Percentiles rank a stretch among this genome's conserved stretches.
Conservation (phyloP, 92 coral and sea anemone genomes). For the Epizoanthus rinbou region DNA sequence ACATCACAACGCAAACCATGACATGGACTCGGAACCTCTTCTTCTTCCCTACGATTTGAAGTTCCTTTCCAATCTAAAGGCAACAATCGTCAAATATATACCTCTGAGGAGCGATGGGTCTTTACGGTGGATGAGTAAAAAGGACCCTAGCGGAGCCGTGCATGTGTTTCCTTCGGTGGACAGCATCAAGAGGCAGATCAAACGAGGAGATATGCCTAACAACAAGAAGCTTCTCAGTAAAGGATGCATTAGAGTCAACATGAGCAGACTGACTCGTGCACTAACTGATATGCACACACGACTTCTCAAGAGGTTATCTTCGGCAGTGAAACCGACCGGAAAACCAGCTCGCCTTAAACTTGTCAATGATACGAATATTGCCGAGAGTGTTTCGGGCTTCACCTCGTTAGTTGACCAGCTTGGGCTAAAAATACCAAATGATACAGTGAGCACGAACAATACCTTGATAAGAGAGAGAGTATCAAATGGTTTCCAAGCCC, state of each 20-base stretch:
- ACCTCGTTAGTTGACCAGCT: constrained; percentile 22
- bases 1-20: neutral
- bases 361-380: neutral
- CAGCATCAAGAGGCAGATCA: neutral
- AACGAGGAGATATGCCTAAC: neutral
- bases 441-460: constrained; percentile 26
- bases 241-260: constrained; percentile 27
- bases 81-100: constrained; percentile 19
- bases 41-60: constrained; percentile 28
- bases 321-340: neutral
- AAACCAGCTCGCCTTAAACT: neutral
- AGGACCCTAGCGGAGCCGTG: too few species aligned
- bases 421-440: constrained; percentile 31
- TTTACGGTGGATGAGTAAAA: constrained; percentile 13
- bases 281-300: neutral
- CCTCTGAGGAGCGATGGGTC: constrained; percentile 17
- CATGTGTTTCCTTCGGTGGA: too few species aligned
- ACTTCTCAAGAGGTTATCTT: neutral
- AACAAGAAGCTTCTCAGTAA: neutral
- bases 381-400: neutral
- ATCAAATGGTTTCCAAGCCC: neutral
- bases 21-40: neutral
- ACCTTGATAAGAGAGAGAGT: constrained; percentile 4
- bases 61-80: constrained; percentile 14
- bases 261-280: constrained; percentile 4